Percentiles rank a stretch among this genome's conserved stretches.
Evolutionary conservation across 2,113 vertebrate genomes (phyloP).

Genomic region (Mellivora capensis): DNA sequence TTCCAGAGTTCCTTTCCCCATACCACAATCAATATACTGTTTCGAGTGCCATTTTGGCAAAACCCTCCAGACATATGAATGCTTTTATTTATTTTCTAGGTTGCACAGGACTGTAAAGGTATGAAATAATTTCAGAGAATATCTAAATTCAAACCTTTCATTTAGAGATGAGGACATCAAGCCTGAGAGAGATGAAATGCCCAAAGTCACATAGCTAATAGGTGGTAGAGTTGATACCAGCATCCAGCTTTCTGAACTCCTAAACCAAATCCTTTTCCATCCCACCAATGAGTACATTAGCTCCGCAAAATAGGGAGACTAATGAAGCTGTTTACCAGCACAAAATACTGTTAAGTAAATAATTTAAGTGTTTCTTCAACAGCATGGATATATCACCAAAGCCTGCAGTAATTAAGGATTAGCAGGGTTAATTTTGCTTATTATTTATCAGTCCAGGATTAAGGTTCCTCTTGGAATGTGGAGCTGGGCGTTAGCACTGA

Average conservation of each 20-base stretch:
- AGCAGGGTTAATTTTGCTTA: slow-evolving; percentile 48
- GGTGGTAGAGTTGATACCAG: background rate
- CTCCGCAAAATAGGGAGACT: background rate
- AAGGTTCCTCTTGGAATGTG: slow-evolving; percentile 9
- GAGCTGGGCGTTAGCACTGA: background rate
- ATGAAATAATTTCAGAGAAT: background rate
- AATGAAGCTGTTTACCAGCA: background rate
- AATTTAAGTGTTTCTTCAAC: background rate
- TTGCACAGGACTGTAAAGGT: background rate
- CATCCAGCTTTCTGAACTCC: background rate
- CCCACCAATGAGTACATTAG: background rate
- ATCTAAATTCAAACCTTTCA: background rate
- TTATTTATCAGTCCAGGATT: slow-evolving; percentile 33
- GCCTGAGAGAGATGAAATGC: background rate
- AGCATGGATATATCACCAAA: background rate
- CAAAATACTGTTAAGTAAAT: background rate
- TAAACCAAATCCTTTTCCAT: background rate
- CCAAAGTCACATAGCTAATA: background rate
- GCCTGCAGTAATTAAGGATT: background rate
- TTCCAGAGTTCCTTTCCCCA: background rate
- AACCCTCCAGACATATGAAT: background rate
- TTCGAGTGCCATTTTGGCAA: background rate
- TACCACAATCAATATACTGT: background rate
- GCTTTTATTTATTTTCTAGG: background rate
- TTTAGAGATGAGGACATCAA: background rate